Base-by-base conservation (phyloP, 2,888 invertebrate species). In the Parasteatoda lunata region DNA sequence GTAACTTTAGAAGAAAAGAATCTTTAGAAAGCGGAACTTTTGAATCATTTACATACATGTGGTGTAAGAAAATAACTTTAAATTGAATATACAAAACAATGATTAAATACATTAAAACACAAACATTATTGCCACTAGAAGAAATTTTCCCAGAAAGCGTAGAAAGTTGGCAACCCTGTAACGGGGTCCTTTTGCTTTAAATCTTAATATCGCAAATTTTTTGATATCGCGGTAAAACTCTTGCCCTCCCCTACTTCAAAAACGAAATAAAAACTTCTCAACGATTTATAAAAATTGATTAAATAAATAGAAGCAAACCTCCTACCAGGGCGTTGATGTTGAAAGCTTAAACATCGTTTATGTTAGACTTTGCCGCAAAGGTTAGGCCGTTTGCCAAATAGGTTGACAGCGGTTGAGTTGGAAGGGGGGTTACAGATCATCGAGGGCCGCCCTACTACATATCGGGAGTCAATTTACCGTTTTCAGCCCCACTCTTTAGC, bases 401-500 rank as follows among this genome's bases (percentile, higher is more conserved):
- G 47, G 71, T 45, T 65, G 64, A 71, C 30, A 59, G 79, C 59
- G 49, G 51, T 48, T 45, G n/a, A n/a, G 69, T 69, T 69, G 69
- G 59, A 77, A 71, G 71, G 69, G 80, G 80, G 66, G 73, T 52
- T n/a, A 59, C 48, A 45, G 49, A 45, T 30, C 9, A 45, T 47
- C 48, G 48, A 45, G 80, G 65, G 15, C 8, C 65, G n/a, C 77
- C 52, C 77, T 73, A 77, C 70, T 72, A 77, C 72, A 15, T 66
- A 77, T 71, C 72, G 71, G 72, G 84, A 77, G 84, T 77, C 77
- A 77, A 77, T 77, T 72, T 71, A 69, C 54, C 66, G 59, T 48
- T 48, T 59, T 30, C 47, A 9, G 47, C 59, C 45, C 30, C 15
- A 52, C 78, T 68, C 78, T 68, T 13, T 78, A 52, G 45, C 30